A percentile compares a stretch with the other conserved stretches of the same genome.
These are phyloP conservation scores for Calosoma granatense DNA, from an alignment of 1,140 invertebrate genomes.

Conservation along the genomic window DNA sequence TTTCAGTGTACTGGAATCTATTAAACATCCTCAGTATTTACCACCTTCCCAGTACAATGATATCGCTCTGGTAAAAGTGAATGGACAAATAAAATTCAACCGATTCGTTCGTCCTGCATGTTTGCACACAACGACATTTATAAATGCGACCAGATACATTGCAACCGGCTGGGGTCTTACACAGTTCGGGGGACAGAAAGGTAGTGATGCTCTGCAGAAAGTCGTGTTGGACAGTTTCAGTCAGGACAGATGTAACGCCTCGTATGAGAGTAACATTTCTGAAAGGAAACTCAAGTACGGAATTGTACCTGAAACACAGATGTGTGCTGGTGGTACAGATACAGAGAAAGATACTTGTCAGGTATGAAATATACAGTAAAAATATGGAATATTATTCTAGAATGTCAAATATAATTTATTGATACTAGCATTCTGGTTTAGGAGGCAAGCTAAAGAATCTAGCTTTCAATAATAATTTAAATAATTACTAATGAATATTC, in stretches of 20 bases:
- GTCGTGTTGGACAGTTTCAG: not conserved
- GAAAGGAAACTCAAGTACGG: not conserved
- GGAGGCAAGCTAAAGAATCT: too few relatives aligned
- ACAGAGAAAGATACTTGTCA: not conserved
- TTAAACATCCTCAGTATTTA: constrained; percentile 38
- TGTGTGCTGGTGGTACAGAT: not conserved
- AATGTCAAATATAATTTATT: too few relatives aligned
- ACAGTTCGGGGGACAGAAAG: constrained; percentile 10
- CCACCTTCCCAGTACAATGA: constrained; percentile 47
- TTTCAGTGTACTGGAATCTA: constrained; percentile 31
- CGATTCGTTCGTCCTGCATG: constrained; percentile 72
- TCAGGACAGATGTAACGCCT: not conserved
- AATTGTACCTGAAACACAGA: not conserved
- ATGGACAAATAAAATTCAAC: constrained; percentile 52
- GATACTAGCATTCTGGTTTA: too few relatives aligned
- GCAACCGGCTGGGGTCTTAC: constrained; percentile 42
- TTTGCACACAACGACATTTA: constrained; percentile 43
- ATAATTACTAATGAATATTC: too few relatives aligned
- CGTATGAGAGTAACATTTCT: not conserved
- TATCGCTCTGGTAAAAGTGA: constrained; percentile 62
- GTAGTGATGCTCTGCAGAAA: not conserved
- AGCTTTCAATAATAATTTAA: too few relatives aligned
- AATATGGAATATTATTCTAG: too few relatives aligned
- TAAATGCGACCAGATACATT: constrained; percentile 48
- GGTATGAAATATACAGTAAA: too few relatives aligned